Conservation (phyloP, 2,888 invertebrate genomes). For the Gisinianus flammeolus region DNA sequence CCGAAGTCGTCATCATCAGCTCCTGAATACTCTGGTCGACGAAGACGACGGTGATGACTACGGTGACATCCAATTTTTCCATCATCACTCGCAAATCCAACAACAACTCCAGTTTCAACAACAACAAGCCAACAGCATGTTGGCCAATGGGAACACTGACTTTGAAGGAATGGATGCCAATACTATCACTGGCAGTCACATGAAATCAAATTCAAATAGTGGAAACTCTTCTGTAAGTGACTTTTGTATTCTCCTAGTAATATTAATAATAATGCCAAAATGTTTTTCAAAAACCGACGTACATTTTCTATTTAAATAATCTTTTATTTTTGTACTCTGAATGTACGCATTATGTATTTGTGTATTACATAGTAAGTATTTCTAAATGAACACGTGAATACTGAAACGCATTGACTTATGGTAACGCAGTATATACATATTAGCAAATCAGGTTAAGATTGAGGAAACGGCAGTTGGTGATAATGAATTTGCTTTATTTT, state of each 20-base stretch:
- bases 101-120: slow-evolving; percentile 13
- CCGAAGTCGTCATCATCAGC: slow-evolving; percentile 21
- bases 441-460: too few species aligned
- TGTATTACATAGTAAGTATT: too few species aligned
- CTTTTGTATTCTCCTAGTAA: neutral
- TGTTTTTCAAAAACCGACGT: neutral
- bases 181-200: slow-evolving; percentile 8
- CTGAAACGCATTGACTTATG: too few species aligned
- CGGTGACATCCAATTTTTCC: slow-evolving; percentile 32
- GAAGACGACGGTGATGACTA: slow-evolving; percentile 25
- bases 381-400: too few species aligned
- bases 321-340: too few species aligned
- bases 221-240: slow-evolving; percentile 25
- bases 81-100: slow-evolving; percentile 11
- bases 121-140: neutral
- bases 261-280: neutral
- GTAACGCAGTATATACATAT: too few species aligned
- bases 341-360: neutral
- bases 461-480: too few species aligned
- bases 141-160: neutral
- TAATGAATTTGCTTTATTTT: too few species aligned
- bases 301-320: too few species aligned
- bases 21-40: neutral
- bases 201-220: slow-evolving; percentile 10
- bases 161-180: neutral